These are phyloP conservation scores for Lepidurus arcticus DNA, from an alignment of 1,140 invertebrate species.

Conservation along the genomic window DNA sequence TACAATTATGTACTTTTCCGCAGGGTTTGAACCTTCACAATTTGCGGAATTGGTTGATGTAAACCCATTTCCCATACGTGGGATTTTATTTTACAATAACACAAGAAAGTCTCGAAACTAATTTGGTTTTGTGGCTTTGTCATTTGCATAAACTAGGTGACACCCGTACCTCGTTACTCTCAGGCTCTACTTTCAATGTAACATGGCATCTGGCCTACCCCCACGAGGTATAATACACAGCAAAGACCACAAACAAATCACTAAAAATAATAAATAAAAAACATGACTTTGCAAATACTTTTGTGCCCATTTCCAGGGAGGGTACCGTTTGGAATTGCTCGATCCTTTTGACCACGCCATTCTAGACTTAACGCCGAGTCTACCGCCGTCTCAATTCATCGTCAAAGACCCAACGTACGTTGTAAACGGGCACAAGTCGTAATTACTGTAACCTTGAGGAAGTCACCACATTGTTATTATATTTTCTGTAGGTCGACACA, in stretches of 20 bases:
- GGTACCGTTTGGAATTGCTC: conserved; percentile 75
- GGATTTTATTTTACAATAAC: not conserved
- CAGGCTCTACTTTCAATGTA: conserved; percentile 77
- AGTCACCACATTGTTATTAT: not conserved
- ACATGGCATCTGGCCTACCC: conserved; percentile 92
- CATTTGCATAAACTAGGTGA: conserved; percentile 41
- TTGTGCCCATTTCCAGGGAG: conserved; percentile 60
- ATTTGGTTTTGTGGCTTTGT: not conserved
- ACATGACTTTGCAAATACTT: not conserved
- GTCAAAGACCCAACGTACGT: conserved; percentile 68
- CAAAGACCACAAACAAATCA: conserved; percentile 37
- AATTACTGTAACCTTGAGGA: not conserved
- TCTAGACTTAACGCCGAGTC: conserved; percentile 73
- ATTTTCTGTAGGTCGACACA: conserved; percentile 62
- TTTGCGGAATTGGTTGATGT: not conserved
- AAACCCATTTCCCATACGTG: not conserved
- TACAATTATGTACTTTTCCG: not conserved
- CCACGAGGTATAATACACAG: conserved; percentile 66
- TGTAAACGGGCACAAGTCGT: not conserved
- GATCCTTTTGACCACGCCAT: conserved; percentile 72
- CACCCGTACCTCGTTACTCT: conserved; percentile 71
- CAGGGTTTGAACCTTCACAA: not conserved
- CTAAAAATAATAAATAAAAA: not conserved
- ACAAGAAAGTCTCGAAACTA: too few species aligned
- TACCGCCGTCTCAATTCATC: conserved; percentile 59